These are phyloP conservation scores for Eubucco bourcierii DNA, from an alignment of 2,113 vertebrate species.

Conservation along the genomic window DNA sequence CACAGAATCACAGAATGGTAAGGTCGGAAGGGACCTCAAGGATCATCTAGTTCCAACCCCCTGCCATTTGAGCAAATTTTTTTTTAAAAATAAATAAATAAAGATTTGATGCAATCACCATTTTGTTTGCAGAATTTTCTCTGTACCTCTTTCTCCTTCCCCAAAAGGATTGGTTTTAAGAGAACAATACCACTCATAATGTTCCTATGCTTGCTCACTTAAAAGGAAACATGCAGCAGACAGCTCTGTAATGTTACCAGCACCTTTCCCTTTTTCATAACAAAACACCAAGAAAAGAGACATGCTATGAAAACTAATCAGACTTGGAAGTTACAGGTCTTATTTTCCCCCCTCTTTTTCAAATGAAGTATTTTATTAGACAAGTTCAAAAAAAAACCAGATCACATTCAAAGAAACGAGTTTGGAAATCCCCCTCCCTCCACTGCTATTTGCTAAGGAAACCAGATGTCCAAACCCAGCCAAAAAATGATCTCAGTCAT, in stretches of 20 bases:
- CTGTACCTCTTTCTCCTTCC: background rate
- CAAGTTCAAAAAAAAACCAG: background rate
- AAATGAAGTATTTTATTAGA: background rate
- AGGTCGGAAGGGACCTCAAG: no score
- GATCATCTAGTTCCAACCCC: no score
- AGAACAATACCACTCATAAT: background rate
- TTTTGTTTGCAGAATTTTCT: background rate
- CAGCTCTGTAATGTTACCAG: background rate
- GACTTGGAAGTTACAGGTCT: background rate
- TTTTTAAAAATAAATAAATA: background rate
- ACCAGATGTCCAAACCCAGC: slow-evolving; percentile 49
- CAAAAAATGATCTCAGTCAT: slow-evolving; percentile 70
- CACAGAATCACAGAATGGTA: no score
- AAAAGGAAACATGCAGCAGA: background rate
- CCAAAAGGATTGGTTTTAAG: background rate
- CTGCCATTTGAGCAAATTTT: background rate
- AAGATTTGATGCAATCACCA: fast-evolving
- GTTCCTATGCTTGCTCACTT: background rate
- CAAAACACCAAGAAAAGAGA: background rate
- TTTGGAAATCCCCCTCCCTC: slow-evolving; percentile 60
- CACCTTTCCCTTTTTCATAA: background rate
- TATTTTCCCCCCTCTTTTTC: background rate
- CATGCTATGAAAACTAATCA: background rate
- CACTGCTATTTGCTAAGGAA: slow-evolving; percentile 54
- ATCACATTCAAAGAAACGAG: background rate